These are phyloP conservation scores for Halesus radiatus DNA, from an alignment of 1,140 invertebrate species.

Conservation along the genomic window DNA sequence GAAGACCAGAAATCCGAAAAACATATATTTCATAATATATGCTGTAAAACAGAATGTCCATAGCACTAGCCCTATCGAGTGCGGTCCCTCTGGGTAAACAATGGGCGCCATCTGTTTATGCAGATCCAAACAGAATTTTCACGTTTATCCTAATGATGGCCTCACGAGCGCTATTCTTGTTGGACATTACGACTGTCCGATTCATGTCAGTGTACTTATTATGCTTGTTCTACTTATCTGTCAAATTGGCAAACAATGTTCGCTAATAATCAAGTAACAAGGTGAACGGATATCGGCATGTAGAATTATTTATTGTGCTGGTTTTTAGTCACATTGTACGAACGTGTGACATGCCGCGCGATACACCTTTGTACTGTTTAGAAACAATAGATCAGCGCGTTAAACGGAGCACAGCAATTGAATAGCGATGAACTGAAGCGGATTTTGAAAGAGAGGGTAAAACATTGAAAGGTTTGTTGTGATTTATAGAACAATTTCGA, in stretches of 20 bases:
- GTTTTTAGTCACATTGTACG: background rate
- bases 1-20: too few species aligned
- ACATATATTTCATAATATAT: too few species aligned
- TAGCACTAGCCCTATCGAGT: too few species aligned
- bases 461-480: too few species aligned
- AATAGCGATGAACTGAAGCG: too few species aligned
- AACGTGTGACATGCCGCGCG: background rate
- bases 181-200: background rate
- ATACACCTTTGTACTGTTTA: background rate
- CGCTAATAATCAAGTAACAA: background rate
- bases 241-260: background rate
- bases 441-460: too few species aligned
- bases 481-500: too few species aligned
- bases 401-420: too few species aligned
- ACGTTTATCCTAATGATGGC: background rate
- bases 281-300: too few species aligned
- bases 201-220: background rate
- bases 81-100: too few species aligned
- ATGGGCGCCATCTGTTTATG: background rate
- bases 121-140: slow-evolving; percentile 3
- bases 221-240: background rate
- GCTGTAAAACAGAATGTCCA: too few species aligned
- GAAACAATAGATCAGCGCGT: too few species aligned
- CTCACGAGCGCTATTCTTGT: background rate
- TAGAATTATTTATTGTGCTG: background rate